A percentile compares a stretch with the other conserved stretches of the same genome.
Evolutionary conservation across 2,888 invertebrate species (phyloP).

Genomic region (Thera britannica): DNA sequence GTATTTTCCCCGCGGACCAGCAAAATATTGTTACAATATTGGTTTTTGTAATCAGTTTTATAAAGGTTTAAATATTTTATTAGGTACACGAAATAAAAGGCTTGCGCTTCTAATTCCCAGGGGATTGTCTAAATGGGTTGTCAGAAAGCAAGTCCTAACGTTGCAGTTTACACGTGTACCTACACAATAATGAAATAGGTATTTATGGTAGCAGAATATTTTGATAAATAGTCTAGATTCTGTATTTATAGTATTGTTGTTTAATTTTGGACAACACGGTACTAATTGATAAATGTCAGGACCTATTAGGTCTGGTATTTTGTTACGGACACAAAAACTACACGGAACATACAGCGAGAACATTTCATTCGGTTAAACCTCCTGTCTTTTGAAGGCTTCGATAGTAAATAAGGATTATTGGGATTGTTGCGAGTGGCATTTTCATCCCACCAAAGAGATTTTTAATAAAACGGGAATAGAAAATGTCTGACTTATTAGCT

Average conservation of each 20-base stretch:
- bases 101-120: background rate
- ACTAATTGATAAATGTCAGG: too few relatives aligned
- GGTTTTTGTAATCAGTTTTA: slow-evolving; percentile 2
- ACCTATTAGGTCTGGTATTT: background rate
- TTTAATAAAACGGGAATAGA: slow-evolving; percentile 41
- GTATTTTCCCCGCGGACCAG: slow-evolving; percentile 8
- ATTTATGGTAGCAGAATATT: too few relatives aligned
- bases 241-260: too few relatives aligned
- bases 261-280: too few relatives aligned
- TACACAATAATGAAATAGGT: too few relatives aligned
- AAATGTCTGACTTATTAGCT: slow-evolving; percentile 19
- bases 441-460: slow-evolving; percentile 61
- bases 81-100: background rate
- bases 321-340: background rate
- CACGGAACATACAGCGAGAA: slow-evolving; percentile 32
- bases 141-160: too few relatives aligned
- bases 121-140: background rate
- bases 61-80: background rate
- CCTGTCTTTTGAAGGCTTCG: slow-evolving; percentile 53
- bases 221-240: too few relatives aligned
- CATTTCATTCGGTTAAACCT: slow-evolving; percentile 50
- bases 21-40: slow-evolving; percentile 3
- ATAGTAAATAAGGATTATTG: slow-evolving; percentile 76
- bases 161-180: too few relatives aligned
- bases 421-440: slow-evolving; percentile 71